Conservation (phyloP, 2,113 vertebrate genomes). For the Oryzias melastigma region DNA sequence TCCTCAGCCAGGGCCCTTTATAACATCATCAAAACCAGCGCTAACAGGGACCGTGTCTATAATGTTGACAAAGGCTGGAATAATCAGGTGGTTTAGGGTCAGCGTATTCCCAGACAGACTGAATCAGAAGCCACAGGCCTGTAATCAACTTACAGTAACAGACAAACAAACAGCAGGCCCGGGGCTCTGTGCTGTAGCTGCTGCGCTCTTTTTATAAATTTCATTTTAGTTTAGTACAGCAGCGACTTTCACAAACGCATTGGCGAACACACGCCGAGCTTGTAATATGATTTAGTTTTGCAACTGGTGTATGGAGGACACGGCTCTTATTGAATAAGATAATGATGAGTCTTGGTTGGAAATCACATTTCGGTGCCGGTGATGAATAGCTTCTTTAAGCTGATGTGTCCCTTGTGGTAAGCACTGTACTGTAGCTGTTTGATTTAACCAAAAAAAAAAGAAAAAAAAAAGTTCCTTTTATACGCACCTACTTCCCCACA, state of each 20-base stretch:
- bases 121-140: constrained; percentile 66
- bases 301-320: constrained; percentile 51
- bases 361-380: constrained; percentile 68
- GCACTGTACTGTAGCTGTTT: constrained; percentile 9
- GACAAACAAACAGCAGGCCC: constrained; percentile 67
- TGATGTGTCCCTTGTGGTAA: constrained; percentile 19
- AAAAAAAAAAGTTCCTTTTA: constrained; percentile 9
- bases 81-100: constrained; percentile 60
- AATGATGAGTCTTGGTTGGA: constrained; percentile 58
- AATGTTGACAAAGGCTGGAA: constrained; percentile 39
- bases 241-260: constrained; percentile 2
- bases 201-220: constrained; percentile 28
- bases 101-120: constrained; percentile 37
- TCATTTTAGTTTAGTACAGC: constrained; percentile 9
- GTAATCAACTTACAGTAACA: constrained; percentile 71
- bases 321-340: constrained; percentile 58
- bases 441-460: constrained; percentile 18
- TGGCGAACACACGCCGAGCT: constrained; percentile 10
- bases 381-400: constrained; percentile 53
- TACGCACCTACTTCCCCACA: constrained; percentile 4
- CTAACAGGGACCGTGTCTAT: constrained; percentile 37
- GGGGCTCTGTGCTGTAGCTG: constrained; percentile 51
- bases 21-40: constrained; percentile 24
- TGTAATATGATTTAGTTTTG: constrained; percentile 47
- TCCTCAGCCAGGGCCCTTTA: too few species aligned